Evolutionary conservation across 2,888 invertebrate species (phyloP), one percentile per base, ranked within the genome.

Genomic region (Falcaria lacertinaria): DNA sequence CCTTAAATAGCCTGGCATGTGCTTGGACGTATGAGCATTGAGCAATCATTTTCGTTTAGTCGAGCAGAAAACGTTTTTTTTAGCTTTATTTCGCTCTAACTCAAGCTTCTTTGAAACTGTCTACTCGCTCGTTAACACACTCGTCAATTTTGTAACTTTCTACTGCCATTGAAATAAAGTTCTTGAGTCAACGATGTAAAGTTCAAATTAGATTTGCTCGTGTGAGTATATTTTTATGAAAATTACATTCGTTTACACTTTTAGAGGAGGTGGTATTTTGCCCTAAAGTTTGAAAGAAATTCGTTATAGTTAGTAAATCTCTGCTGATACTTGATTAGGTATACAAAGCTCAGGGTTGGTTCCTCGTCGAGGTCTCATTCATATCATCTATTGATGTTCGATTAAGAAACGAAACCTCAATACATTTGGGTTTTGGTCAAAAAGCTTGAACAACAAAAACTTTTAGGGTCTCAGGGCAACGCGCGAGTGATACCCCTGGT

Each of bases 21-120:
- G 43, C 51, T 51, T 53, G 60, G 53, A 41, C 36, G 45, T 48
- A 49, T 69, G 60, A 64, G 62, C 73, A 72, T 48, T 69, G 60
- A 64, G 62, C 73, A 72, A 62, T 68, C 64, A 66, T 69, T 74
- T 74, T 67, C 76, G 57, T 68, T 66, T 66, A 64, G 64, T 59
- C 58, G 66, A 75, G 75, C 76, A 74, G 72, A 75, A 75, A 77
- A 76, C 64, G 47, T 60, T 65, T 76, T 74, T 74, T 74, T 71
- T 64, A 66, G 59, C 66, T 67, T 68, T 70, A 57, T 68, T 71
- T 74, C 59, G 61, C 57, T 59, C 58, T 60, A 61, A 66, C 60
- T 57, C 53, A 59, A 57, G 50, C 61, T 74, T 70, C 78, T 78
- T 78, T 78, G 78, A 78, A 78, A 74, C 58, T 59, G 67, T 62